Percentiles rank a stretch among this genome's conserved stretches.
These are phyloP conservation scores for Drosophila nikananu DNA, from an alignment of 1,140 invertebrate species.

Conservation along the genomic window DNA sequence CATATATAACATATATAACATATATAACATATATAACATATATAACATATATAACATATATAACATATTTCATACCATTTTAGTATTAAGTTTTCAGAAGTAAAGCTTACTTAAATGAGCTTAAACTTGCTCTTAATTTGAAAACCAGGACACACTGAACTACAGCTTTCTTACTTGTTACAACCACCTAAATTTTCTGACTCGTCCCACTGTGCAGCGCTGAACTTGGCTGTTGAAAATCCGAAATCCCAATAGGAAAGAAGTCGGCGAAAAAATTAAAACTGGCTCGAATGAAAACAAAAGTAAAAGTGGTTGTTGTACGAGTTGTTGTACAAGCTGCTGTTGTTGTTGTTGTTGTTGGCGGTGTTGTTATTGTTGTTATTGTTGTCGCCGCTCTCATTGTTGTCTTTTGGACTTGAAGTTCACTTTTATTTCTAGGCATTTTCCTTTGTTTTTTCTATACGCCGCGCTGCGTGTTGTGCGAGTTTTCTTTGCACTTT, in stretches of 20 bases:
- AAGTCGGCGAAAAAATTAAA: slow-evolving; percentile 30
- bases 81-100: not conserved
- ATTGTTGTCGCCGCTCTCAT: slow-evolving; percentile 56
- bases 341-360: slow-evolving; percentile 32
- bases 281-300: slow-evolving; percentile 52
- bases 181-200: not conserved
- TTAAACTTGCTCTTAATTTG: not conserved
- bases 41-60: not conserved
- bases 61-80: not conserved
- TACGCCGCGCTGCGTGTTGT: slow-evolving; percentile 18
- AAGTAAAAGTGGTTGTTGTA: slow-evolving; percentile 77
- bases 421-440: slow-evolving; percentile 61
- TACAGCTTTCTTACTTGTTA: not conserved
- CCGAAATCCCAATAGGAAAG: slow-evolving; percentile 42
- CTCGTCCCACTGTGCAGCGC: slow-evolving; percentile 54
- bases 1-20: not conserved
- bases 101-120: not conserved
- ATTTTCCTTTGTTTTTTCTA: slow-evolving; percentile 65
- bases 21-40: not conserved
- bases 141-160: not conserved
- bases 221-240: slow-evolving; percentile 78
- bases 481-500: slow-evolving; percentile 40
- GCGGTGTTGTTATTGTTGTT: slow-evolving; percentile 23
- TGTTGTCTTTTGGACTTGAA: slow-evolving; percentile 40
- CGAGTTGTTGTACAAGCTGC: not conserved